Base-by-base conservation (phyloP, 2,888 invertebrate genomes). In the Adelphocoris suturalis region DNA sequence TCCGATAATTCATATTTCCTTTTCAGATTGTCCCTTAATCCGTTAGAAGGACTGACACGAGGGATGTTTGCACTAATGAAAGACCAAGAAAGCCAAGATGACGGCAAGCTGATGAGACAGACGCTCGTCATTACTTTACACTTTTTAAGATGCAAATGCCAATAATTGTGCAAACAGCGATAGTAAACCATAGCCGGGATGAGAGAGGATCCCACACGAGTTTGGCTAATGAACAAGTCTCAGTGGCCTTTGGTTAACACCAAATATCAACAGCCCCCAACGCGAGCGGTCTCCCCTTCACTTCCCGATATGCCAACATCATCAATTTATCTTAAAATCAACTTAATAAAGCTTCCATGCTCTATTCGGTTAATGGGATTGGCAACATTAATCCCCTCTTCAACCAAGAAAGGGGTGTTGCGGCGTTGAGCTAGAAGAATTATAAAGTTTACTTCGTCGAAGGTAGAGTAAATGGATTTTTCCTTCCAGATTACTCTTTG, bases 91-190 rank as follows among this genome's bases (percentile, higher is more conserved):
- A 52, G 16, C 52, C 52, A 2, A 7, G 16, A 52, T 52, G 3
- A 52, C 52, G 52, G 16, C 5, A n/a, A 9, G 61, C 7, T 61
- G 61, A 61, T n/a, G 61, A n/a, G 61, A 19, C 2, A 61, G 9
- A 3, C n/a, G 61, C n/a, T 61, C n/a, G n/a, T 19, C 61, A 61
- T 61, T 55, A 87, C 76, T 87, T 89, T 80, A 37, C 80, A 89
- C 80, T 80, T 89, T 57, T 28, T 80, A 23, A 89, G 81, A 89
- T 89, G 88, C 88, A 89, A 89, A 89, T 89, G 88, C 37, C 16
- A 57, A 81, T 80, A 89, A 80, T 89, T 89, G 88, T 89, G 88
- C 81, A 89, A 89, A 89, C 88, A 89, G 37, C 61, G 88, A 89
- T 89, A 89, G 52, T 81, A 48, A 80, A 57, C 88, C 81, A 14